Conservation (phyloP, 2,888 invertebrate genomes). For the Phyto melanocephala region DNA sequence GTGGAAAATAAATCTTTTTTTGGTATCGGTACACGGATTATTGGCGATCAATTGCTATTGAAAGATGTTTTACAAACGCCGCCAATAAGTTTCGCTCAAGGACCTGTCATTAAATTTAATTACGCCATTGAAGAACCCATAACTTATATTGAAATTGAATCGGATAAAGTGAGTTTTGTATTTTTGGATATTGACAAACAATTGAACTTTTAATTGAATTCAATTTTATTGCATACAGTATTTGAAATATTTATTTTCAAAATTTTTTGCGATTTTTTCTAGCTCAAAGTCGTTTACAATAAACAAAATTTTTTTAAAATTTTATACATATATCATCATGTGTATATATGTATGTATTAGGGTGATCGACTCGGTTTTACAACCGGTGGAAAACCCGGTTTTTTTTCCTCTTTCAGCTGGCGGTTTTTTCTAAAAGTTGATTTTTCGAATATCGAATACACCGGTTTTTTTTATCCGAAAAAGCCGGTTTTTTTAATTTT, state of each 20-base stretch:
- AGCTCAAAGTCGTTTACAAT: neutral
- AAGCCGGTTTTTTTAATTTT: no score
- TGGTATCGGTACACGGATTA: conserved; percentile 64
- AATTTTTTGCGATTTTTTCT: no score
- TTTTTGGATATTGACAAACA: neutral
- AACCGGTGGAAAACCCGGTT: no score
- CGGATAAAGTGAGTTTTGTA: conserved; percentile 73
- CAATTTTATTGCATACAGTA: no score
- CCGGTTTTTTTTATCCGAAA: no score
- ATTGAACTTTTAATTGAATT: neutral
- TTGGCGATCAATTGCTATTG: conserved; percentile 73
- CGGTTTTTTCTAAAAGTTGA: no score
- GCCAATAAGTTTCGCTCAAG: conserved; percentile 66
- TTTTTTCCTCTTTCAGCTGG: no score
- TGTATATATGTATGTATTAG: no score
- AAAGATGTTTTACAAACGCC: conserved; percentile 73
- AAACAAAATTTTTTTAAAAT: no score
- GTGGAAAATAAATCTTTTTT: conserved; percentile 65
- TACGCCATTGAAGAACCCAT: conserved; percentile 72
- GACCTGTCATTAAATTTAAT: conserved; percentile 71
- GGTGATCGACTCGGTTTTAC: no score
- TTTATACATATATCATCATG: no score
- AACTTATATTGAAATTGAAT: conserved; percentile 73
- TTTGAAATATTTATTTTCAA: neutral
- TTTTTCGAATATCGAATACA: no score